Evolutionary conservation across 2,888 invertebrate species (phyloP).

Genomic region (Myathropa florea): DNA sequence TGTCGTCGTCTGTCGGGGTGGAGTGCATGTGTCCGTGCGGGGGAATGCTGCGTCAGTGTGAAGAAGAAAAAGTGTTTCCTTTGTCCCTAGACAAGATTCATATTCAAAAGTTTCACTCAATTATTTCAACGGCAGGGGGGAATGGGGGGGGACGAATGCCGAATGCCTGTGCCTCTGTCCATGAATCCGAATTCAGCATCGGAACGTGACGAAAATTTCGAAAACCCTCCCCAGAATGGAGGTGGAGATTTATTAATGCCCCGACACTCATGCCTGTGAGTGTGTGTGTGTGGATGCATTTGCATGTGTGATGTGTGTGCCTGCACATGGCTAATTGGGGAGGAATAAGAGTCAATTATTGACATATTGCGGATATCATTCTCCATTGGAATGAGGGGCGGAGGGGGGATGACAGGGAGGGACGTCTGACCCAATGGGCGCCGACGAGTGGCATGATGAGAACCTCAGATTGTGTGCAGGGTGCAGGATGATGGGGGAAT

Average conservation of each 20-base stretch:
- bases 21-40: background rate
- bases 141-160: background rate
- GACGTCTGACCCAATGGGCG: slow-evolving; percentile 26
- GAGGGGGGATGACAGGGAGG: background rate
- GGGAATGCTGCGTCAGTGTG: background rate
- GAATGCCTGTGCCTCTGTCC: background rate
- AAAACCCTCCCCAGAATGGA: background rate
- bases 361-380: slow-evolving; percentile 67
- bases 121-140: slow-evolving; percentile 31
- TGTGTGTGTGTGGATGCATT: background rate
- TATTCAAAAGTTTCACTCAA: slow-evolving; percentile 65
- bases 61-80: slow-evolving; percentile 12
- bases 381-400: background rate
- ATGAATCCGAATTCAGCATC: slow-evolving; percentile 56
- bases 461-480: background rate
- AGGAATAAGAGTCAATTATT: slow-evolving; percentile 58
- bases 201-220: slow-evolving; percentile 65
- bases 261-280: slow-evolving; percentile 12
- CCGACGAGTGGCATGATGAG: slow-evolving; percentile 13
- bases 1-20: background rate
- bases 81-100: slow-evolving; percentile 51
- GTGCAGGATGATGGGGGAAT: slow-evolving; percentile 17
- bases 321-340: slow-evolving; percentile 59
- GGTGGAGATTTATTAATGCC: slow-evolving; percentile 58
- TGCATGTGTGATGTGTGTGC: slow-evolving; percentile 3